Conservation (phyloP, 2,888 invertebrate species). For the Salpingus planirostris region DNA sequence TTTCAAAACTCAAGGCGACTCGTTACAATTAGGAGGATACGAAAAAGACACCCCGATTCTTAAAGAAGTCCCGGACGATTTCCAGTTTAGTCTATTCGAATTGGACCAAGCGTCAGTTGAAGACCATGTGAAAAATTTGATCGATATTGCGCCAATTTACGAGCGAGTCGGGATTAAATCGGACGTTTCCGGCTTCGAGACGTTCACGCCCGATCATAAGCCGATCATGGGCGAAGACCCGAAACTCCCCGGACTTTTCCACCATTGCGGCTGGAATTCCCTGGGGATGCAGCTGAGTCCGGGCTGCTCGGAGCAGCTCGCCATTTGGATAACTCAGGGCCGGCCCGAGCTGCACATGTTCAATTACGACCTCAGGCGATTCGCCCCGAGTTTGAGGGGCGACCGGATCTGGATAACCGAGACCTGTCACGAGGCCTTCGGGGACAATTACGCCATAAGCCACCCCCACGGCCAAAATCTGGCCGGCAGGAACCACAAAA, state of each 20-base stretch:
- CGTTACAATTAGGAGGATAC: constrained; percentile 79
- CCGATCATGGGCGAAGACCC: constrained; percentile 76
- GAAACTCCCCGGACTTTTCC: constrained; percentile 62
- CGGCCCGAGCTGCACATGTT: constrained; percentile 81
- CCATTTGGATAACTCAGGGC: constrained; percentile 76
- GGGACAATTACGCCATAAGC: constrained; percentile 72
- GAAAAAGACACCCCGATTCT: constrained; percentile 76
- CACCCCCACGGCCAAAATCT: constrained; percentile 78
- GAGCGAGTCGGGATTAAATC: constrained; percentile 70
- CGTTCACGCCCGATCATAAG: constrained; percentile 87
- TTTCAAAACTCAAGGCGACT: constrained; percentile 74
- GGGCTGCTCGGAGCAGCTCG: constrained; percentile 77
- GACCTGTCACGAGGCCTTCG: constrained; percentile 84
- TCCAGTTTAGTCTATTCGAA: constrained; percentile 77
- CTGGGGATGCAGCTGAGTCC: constrained; percentile 89
- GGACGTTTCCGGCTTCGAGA: constrained; percentile 84
- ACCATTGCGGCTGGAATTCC: constrained; percentile 84
- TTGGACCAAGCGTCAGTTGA: constrained; percentile 81
- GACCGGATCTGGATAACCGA: constrained; percentile 70
- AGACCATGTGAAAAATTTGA: constrained; percentile 62
- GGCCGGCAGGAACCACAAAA: constrained; percentile 65
- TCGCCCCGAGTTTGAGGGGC: constrained; percentile 61
- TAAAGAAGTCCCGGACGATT: constrained; percentile 66
- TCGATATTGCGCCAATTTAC: constrained; percentile 65
- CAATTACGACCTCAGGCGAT: constrained; percentile 76